Evolutionary conservation across 2,113 vertebrate species (phyloP).

Genomic region (Cyphomyrus plagiostoma): DNA sequence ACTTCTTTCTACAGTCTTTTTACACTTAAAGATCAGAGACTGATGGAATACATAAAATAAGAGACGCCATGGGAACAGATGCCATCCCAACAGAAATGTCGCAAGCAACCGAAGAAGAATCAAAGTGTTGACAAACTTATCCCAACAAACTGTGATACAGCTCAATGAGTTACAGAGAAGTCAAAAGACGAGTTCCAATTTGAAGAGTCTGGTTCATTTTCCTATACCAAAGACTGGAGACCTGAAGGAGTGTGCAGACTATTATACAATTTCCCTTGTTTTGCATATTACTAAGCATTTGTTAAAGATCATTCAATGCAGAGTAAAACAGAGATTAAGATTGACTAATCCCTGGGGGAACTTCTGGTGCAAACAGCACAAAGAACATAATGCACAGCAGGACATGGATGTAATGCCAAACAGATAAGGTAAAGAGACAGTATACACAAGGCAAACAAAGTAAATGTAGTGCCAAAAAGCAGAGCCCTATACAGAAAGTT

Average conservation of each 20-base stretch:
- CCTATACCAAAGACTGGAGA: not conserved
- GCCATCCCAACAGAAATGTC: not conserved
- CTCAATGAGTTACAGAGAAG: not conserved
- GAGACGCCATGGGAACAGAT: not conserved
- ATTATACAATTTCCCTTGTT: not conserved
- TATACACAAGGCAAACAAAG: not conserved
- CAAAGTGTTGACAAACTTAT: not conserved
- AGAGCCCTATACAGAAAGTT: not conserved
- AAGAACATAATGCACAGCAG: not conserved
- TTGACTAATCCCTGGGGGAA: not conserved
- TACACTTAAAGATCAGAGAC: not conserved
- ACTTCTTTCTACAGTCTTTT: not conserved
- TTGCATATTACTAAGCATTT: not conserved
- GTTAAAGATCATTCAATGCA: not conserved
- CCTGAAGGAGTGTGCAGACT: not conserved
- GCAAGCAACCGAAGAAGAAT: not conserved
- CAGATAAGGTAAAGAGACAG: not conserved
- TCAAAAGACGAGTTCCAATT: not conserved
- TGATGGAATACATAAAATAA: not conserved
- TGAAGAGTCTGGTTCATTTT: not conserved
- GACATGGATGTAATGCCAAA: not conserved
- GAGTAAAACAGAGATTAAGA: not conserved
- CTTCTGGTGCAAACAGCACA: not conserved
- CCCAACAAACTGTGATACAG: not conserved
- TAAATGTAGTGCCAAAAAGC: not conserved